A percentile compares a stretch with the other conserved stretches of the same genome.
These are phyloP conservation scores for Triops cancriformis DNA, from an alignment of 1,140 invertebrate genomes.

Conservation along the genomic window DNA sequence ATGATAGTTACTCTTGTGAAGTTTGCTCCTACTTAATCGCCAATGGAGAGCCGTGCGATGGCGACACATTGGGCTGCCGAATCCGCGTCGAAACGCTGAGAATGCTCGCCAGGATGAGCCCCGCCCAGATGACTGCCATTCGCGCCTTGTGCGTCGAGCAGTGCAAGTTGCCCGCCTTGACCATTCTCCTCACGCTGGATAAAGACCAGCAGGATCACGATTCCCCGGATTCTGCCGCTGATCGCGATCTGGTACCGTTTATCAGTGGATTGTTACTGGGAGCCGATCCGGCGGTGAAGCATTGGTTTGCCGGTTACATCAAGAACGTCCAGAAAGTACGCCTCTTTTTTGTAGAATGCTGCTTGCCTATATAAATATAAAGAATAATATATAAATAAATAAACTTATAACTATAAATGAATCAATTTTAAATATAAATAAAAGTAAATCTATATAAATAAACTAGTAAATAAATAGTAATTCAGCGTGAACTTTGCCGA, in stretches of 20 bases:
- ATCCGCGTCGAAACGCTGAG: slow-evolving; percentile 63
- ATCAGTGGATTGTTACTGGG: slow-evolving; percentile 82
- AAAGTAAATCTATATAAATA: no score
- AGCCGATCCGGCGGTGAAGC: slow-evolving; percentile 76
- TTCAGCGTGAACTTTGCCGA: no score
- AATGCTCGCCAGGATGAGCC: slow-evolving; percentile 81
- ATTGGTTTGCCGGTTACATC: slow-evolving; percentile 87
- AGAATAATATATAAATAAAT: no score
- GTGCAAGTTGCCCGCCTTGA: slow-evolving; percentile 78
- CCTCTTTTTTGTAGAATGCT: no score
- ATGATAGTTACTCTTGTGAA: slow-evolving; percentile 44
- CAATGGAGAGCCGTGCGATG: slow-evolving; percentile 82
- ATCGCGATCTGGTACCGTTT: slow-evolving; percentile 63
- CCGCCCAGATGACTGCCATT: slow-evolving; percentile 68
- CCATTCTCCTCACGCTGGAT: slow-evolving; percentile 66
- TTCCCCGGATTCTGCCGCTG: slow-evolving; percentile 32
- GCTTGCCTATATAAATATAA: no score
- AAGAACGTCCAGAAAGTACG: slow-evolving; percentile 75
- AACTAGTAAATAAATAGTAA: no score
- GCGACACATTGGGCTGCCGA: slow-evolving; percentile 58
- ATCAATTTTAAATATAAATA: no score
- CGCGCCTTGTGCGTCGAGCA: slow-evolving; percentile 76
- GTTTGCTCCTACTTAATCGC: slow-evolving; percentile 74
- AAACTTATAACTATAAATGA: no score
- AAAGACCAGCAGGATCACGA: slow-evolving; percentile 29